Evolutionary conservation across 2,113 vertebrate genomes (phyloP), one percentile per base, ranked within the genome.

Genomic region (Nannobrachium achirus): DNA sequence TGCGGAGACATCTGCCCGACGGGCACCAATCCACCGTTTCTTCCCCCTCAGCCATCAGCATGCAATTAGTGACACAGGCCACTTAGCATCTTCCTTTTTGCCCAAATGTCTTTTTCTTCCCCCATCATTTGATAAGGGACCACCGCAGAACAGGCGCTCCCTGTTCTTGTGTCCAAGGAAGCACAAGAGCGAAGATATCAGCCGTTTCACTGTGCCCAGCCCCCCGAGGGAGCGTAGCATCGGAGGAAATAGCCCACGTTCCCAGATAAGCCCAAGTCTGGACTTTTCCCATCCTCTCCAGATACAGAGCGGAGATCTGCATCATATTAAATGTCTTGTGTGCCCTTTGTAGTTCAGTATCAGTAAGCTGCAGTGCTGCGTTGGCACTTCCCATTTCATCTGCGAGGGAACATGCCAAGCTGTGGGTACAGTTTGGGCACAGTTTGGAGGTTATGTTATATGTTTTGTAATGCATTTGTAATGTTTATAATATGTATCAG

Each of bases 171-270:
- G 40, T 40, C 3, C 9, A 6, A 42, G 66, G 45, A 69, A 53
- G 8, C 49, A 45, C 10, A 74, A 48, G 44, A 51, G 52, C 46
- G 33, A 69, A 64, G 49, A 72, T 61, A 56, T 66, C n/a, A 40
- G 16, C 11, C 49, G 13, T 67, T 55, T 73, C 42, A 45, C 73
- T 70, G 52, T 58, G 61, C 69, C 16, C 67, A 58, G n/a, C 42
- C 76, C 63, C 25, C 76, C 73, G 66, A 85, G 78, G 62, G 48
- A 82, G 71, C 33, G 53, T 72, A 78, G 69, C 70, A 52, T 39
- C 7, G 59, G 69, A 80, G 79, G 77, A 87, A 85, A 81, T 84
- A 67, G 55, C 63, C 59, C 0, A 49, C 69, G 56, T 65, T 81
- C 71, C 49, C 6, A 16, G 18, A 59, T 78, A 70, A 86, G 59